Evolutionary conservation across 53 echinoderm and acorn worm species (phyloP).

Genomic region (Holothuria leucospilota): DNA sequence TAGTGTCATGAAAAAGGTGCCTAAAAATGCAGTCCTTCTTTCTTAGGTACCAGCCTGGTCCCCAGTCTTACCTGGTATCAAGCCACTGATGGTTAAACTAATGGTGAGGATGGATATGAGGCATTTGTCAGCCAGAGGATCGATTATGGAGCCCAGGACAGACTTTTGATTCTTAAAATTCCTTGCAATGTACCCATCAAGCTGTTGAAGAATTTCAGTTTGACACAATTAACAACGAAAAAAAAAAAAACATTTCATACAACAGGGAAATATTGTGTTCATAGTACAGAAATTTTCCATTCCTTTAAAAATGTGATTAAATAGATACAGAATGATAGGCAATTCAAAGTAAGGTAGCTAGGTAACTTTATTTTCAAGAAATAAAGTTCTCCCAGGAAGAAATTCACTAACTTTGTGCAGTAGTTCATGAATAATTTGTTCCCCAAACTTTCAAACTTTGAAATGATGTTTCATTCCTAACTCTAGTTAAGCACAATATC

Average conservation of each 20-base stretch:
- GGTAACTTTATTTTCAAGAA: too few species aligned
- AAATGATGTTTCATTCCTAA: too few species aligned
- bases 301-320: too few species aligned
- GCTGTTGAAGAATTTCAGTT: constrained; percentile 46
- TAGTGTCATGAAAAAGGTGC: too few species aligned
- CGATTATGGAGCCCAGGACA: constrained; percentile 90
- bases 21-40: too few species aligned
- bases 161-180: constrained; percentile 95
- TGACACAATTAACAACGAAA: neutral
- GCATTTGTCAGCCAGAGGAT: constrained; percentile 94
- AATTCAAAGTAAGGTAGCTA: too few species aligned
- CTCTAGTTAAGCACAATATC: neutral
- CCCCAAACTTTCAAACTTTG: too few species aligned
- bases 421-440: neutral
- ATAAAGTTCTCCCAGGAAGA: too few species aligned
- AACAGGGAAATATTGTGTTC: neutral
- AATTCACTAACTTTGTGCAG: too few species aligned
- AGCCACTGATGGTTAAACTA: constrained; percentile 80
- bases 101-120: constrained; percentile 85
- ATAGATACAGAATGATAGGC: too few species aligned
- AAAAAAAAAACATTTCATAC: neutral
- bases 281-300: too few species aligned
- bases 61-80: constrained; percentile 83
- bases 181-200: constrained; percentile 96
- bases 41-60: too few species aligned